These are phyloP conservation scores for Chloroceryle aenea DNA, from an alignment of 2,113 vertebrate species.

Conservation along the genomic window DNA sequence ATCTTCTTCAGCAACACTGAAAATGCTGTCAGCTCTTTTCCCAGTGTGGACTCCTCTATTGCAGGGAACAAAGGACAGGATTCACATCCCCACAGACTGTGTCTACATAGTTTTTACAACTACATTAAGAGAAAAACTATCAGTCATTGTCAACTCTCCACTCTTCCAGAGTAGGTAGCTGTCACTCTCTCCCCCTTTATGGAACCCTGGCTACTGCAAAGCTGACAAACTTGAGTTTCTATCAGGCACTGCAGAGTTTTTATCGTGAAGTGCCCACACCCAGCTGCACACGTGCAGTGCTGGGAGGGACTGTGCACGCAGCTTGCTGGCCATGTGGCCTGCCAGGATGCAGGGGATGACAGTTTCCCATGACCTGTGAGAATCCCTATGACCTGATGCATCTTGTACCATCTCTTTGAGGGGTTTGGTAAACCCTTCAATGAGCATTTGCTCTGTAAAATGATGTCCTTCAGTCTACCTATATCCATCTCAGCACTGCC, in stretches of 20 bases:
- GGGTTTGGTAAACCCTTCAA: background rate
- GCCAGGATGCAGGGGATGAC: background rate
- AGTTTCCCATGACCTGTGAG: background rate
- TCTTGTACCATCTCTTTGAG: background rate
- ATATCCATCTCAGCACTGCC: background rate
- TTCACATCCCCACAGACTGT: background rate
- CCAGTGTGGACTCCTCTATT: background rate
- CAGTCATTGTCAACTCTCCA: background rate
- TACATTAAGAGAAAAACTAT: background rate
- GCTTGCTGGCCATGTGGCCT: background rate
- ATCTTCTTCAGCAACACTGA: background rate
- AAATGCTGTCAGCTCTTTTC: background rate
- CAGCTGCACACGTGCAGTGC: background rate
- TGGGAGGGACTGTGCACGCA: background rate
- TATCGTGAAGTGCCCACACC: background rate
- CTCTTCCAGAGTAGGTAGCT: background rate
- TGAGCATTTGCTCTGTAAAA: background rate
- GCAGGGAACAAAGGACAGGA: background rate
- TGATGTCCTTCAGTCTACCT: background rate
- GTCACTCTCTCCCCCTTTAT: background rate
- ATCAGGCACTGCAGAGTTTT: background rate
- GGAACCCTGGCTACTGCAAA: constrained; percentile 2
- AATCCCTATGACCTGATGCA: background rate
- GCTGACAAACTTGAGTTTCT: background rate
- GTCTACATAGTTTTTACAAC: background rate